Evolutionary conservation across 2,888 invertebrate genomes (phyloP).

Genomic region (Xestia rhomboidea): DNA sequence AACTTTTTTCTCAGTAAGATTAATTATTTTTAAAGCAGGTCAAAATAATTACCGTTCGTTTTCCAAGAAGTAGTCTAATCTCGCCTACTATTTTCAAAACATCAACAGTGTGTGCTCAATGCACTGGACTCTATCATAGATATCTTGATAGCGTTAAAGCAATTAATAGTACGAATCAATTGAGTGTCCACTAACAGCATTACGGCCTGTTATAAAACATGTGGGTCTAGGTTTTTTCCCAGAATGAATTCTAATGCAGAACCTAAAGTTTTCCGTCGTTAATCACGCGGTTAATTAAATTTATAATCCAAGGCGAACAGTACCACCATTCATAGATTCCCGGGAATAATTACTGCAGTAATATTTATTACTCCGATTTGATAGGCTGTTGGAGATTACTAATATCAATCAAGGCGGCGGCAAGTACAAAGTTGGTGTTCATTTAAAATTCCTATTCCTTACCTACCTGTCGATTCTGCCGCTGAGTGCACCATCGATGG

Average conservation of each 20-base stretch:
- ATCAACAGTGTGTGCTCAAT: constrained; percentile 22
- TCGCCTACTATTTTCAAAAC: constrained; percentile 27
- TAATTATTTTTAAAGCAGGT: constrained; percentile 59
- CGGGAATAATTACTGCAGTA: constrained; percentile 65
- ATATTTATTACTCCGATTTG: constrained; percentile 65
- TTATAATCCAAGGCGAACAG: constrained; percentile 79
- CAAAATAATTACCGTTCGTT: constrained; percentile 40
- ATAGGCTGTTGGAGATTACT: constrained; percentile 60
- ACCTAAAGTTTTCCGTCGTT: constrained; percentile 82
- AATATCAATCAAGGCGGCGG: constrained; percentile 45
- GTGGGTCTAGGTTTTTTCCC: constrained; percentile 73
- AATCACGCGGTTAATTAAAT: constrained; percentile 86
- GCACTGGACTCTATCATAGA: constrained; percentile 46
- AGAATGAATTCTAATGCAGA: constrained; percentile 73
- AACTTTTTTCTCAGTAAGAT: constrained; percentile 35
- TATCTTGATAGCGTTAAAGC: constrained; percentile 62
- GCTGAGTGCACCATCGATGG: constrained; percentile 93
- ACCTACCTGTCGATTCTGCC: constrained; percentile 92
- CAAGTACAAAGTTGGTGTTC: constrained; percentile 54
- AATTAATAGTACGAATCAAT: constrained; percentile 71
- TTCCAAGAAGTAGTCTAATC: constrained; percentile 58
- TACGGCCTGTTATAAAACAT: constrained; percentile 65
- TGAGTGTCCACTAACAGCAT: constrained; percentile 66
- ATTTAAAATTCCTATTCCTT: constrained; percentile 72
- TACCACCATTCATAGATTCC: constrained; percentile 69